A percentile compares a stretch with the other conserved stretches of the same genome.
phyloP scores from a whole-genome alignment of 1,140 invertebrate species.

The Gonioctena quinquepunctata region DNA sequence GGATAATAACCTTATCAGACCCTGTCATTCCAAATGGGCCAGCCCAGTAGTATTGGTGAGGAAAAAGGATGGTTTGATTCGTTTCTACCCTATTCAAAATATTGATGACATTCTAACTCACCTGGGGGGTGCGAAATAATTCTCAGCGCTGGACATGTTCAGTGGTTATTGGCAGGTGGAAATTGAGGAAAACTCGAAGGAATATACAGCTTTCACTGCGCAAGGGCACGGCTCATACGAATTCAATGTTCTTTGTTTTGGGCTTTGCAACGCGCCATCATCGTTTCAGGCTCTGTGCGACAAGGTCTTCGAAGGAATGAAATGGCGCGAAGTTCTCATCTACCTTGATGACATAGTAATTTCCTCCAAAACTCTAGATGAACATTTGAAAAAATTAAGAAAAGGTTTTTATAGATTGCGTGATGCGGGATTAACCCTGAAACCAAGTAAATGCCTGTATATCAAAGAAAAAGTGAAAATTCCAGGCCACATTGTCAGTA shows the following conservation, averaged over 20 bases:
- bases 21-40: too few species aligned
- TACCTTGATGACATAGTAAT: slow-evolving; percentile 23
- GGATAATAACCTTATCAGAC: too few species aligned
- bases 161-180: too few species aligned
- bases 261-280: slow-evolving; percentile 31
- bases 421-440: background rate
- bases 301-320: slow-evolving; percentile 25
- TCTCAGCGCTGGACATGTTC: too few species aligned
- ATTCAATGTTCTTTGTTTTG: slow-evolving; percentile 34
- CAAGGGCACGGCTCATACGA: slow-evolving; percentile 34
- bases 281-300: slow-evolving; percentile 29
- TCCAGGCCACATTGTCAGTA: background rate
- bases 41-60: too few species aligned
- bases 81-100: too few species aligned
- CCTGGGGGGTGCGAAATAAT: too few species aligned
- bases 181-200: too few species aligned
- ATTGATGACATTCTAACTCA: too few species aligned
- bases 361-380: background rate
- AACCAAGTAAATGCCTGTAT: slow-evolving; percentile 1
- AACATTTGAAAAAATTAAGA: slow-evolving; percentile 2
- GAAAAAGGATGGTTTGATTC: too few species aligned
- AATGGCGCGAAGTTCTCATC: slow-evolving; percentile 26
- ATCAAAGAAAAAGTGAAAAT: slow-evolving; percentile 2
- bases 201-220: slow-evolving; percentile 55
- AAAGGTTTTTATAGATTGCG: background rate